Conservation (phyloP, 1,140 invertebrate genomes). For the Diabrotica virgifera region DNA sequence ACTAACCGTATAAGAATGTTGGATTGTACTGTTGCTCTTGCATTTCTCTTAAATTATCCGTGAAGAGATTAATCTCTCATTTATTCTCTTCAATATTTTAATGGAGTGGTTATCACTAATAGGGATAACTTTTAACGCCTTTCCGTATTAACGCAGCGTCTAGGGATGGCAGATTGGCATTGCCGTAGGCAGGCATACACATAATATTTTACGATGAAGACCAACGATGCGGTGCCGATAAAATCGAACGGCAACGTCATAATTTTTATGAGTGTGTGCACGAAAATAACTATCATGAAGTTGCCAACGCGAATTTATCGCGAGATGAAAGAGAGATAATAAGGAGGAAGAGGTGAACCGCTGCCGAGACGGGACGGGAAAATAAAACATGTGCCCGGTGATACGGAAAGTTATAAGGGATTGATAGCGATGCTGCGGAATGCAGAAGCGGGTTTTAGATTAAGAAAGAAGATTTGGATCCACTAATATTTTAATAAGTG, state of each 20-base stretch:
- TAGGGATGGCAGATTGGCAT: neutral
- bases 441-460: no score
- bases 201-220: conserved; percentile 16
- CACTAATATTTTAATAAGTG: no score
- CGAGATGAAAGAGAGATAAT: conserved; percentile 15
- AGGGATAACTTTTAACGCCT: neutral
- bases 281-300: conserved; percentile 15
- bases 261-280: conserved; percentile 17
- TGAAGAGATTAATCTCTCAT: no score
- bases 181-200: conserved; percentile 11
- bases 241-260: conserved; percentile 12
- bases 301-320: conserved; percentile 12
- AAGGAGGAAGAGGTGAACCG: conserved; percentile 7
- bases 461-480: no score
- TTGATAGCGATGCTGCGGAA: no score
- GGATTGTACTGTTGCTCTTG: no score
- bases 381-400: conserved; percentile 19
- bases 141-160: conserved; percentile 3
- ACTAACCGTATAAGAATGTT: no score
- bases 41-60: no score
- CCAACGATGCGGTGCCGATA: conserved; percentile 9
- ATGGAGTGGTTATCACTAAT: no score
- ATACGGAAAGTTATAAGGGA: conserved; percentile 6
- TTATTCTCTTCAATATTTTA: no score
- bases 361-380: conserved; percentile 3